Base-by-base conservation (phyloP, 1,140 invertebrate genomes). In the Apis cerana region DNA sequence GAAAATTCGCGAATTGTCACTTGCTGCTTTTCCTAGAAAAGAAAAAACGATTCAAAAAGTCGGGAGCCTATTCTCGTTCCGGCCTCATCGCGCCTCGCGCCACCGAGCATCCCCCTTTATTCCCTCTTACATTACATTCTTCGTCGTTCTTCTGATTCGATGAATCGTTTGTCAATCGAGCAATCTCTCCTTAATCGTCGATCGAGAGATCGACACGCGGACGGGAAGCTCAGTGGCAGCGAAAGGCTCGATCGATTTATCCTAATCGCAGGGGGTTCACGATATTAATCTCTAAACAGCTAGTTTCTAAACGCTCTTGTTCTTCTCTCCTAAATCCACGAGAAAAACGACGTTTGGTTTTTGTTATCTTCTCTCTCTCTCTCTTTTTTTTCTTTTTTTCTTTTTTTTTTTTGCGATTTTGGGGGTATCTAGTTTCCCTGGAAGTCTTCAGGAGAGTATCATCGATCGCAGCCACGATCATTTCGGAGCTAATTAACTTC, bases 31-130 rank as follows among this genome's bases (percentile, higher is more conserved):
- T 76, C 75, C 23, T 76, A 65, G 23, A 52, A 76, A 76, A 76
- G 61, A 65, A 65, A 75, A 75, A 75, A 76, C 75, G 75, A 33
- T 76, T 76, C 75, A 21, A 65, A 65, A 54, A 65, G 75, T 64
- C 61, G 43, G 74, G 56, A 74, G 75, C 48, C 75, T 65, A 48
- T 33, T 65, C 75, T 17, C 56, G 27, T 59, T 59, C 71, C 71
- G 54, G 33, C 33, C 65, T n/a, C 11, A n/a, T 59, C 71, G 71
- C 13, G 21, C 19, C 19, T 59, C 71, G 52, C n/a, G 15, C 2
- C 27, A 74, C 21, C 27, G 54, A 54, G 17, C 69, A 43, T 19
- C 23, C n/a, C 3, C 9, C 0, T 56, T 9, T 17, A 8, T 64
- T 1, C 21, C 8, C 1, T 10, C 50, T 17, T 15, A 17, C 0